Evolutionary conservation across 2,113 vertebrate genomes (phyloP), one percentile per base, ranked within the genome.

Genomic region (Eulemur macaco): DNA sequence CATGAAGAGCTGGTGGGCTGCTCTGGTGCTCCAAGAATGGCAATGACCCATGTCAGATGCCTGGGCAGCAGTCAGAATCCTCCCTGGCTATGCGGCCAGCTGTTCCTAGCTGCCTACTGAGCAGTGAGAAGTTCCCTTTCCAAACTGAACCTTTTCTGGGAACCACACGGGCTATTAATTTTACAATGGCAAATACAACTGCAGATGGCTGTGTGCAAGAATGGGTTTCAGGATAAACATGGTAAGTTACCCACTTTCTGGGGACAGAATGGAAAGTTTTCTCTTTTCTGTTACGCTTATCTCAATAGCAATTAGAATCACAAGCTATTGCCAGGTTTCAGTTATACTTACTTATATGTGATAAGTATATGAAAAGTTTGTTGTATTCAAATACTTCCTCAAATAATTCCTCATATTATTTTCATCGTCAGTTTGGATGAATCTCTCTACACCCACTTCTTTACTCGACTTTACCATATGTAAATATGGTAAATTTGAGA

Each of bases 101-200:
- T 97, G 91, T 97, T 94, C 54, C 54, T 52, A 73, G n/a, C 56
- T 86, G 45, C 17, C 12, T 6, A 42, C n/a, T 13, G 0, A 64
- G 76, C 76, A 68, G 47, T 64, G 63, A 86, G 89, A 83, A 93
- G 74, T 71, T 83, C 29, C 45, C 71, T 78, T 42, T 83, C 68
- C 64, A 93, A 91, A 86, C 80, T 90, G 76, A 45, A 29, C n/a
- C 45, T 42, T 92, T 90, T 74, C 83, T 86, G 77, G 54, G 54
- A 87, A 81, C 23, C 76, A 89, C 89, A 86, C 0, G 13, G 78
- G 50, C 89, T 96, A 85, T 96, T 97, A 85, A 83, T 88, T 97
- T 96, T 89, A 77, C 69, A 76, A 18, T 37, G 63, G 73, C 94
- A 74, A 69, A 78, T 74, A 64, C 5, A 96, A 95, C 81, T 82